Evolutionary conservation across 2,888 invertebrate genomes (phyloP).

Genomic region (Nomada flava): DNA sequence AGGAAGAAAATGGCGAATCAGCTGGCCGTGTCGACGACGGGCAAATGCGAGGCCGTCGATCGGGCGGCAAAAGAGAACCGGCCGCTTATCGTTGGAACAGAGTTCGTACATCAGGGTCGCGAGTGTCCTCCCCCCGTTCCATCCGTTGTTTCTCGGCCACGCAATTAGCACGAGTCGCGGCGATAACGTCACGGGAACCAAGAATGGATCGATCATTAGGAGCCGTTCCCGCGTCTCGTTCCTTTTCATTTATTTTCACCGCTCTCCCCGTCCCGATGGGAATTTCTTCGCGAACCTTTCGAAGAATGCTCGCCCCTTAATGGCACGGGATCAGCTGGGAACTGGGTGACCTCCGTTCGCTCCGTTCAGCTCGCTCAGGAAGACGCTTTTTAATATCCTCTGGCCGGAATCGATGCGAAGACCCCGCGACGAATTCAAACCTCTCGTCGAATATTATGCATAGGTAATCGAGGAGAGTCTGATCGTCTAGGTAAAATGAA

Average conservation of each 20-base stretch:
- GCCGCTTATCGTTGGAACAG: conserved; percentile 26
- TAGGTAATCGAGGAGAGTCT: conserved; percentile 7
- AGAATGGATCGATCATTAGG: conserved; percentile 58
- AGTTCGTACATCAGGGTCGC: conserved; percentile 27
- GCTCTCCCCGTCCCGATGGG: neutral
- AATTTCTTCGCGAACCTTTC: conserved; percentile 6
- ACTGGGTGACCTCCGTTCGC: neutral
- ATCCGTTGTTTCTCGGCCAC: conserved; percentile 50
- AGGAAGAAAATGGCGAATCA: conserved; percentile 24
- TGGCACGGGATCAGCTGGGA: conserved; percentile 34
- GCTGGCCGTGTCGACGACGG: conserved; percentile 21
- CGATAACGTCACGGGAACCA: conserved; percentile 63
- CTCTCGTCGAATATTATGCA: conserved; percentile 4
- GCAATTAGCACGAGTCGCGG: conserved; percentile 71
- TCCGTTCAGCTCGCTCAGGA: neutral
- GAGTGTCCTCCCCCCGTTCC: neutral
- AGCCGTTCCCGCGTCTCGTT: neutral
- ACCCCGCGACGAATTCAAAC: neutral
- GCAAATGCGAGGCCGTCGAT: neutral
- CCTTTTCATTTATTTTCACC: neutral
- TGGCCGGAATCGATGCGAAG: conserved; percentile 3
- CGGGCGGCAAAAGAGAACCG: conserved; percentile 7
- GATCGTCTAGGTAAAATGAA: neutral
- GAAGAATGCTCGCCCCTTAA: conserved; percentile 31
- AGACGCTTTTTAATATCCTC: conserved; percentile 3